These are phyloP conservation scores for Vanessa atalanta DNA, from an alignment of 1,140 invertebrate species.

Conservation along the genomic window DNA sequence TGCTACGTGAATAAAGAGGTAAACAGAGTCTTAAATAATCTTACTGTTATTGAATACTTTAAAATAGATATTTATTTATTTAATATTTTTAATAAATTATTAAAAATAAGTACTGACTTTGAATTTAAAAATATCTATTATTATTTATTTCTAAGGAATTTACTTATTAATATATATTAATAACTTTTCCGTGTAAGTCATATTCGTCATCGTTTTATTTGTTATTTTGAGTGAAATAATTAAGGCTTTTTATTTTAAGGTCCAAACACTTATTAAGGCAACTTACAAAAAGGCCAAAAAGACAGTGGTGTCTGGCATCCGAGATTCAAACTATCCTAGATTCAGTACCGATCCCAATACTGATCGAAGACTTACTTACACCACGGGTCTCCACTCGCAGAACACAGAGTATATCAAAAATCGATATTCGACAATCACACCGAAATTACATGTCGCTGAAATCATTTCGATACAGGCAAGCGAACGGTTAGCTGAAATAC, in stretches of 20 bases:
- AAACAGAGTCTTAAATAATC: slow-evolving; percentile 22
- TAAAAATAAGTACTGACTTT: too few relatives aligned
- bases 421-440: slow-evolving; percentile 53
- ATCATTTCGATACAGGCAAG: slow-evolving; percentile 72
- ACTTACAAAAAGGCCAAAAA: slow-evolving; percentile 76
- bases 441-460: slow-evolving; percentile 70
- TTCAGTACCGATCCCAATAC: slow-evolving; percentile 48
- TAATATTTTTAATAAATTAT: too few relatives aligned
- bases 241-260: slow-evolving; percentile 52
- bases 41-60: too few relatives aligned
- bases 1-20: slow-evolving; percentile 84
- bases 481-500: slow-evolving; percentile 69
- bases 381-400: slow-evolving; percentile 51
- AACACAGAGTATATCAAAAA: slow-evolving; percentile 51
- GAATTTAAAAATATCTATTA: too few relatives aligned
- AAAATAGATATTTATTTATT: too few relatives aligned
- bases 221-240: not conserved
- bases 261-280: slow-evolving; percentile 64
- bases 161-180: too few relatives aligned
- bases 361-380: slow-evolving; percentile 66
- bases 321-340: slow-evolving; percentile 52
- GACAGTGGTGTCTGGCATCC: slow-evolving; percentile 65
- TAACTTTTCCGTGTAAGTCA: too few relatives aligned
- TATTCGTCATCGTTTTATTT: too few relatives aligned
- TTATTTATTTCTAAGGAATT: too few relatives aligned